Base-by-base conservation (phyloP, 1,140 invertebrate species). In the Bombus waltoni region DNA sequence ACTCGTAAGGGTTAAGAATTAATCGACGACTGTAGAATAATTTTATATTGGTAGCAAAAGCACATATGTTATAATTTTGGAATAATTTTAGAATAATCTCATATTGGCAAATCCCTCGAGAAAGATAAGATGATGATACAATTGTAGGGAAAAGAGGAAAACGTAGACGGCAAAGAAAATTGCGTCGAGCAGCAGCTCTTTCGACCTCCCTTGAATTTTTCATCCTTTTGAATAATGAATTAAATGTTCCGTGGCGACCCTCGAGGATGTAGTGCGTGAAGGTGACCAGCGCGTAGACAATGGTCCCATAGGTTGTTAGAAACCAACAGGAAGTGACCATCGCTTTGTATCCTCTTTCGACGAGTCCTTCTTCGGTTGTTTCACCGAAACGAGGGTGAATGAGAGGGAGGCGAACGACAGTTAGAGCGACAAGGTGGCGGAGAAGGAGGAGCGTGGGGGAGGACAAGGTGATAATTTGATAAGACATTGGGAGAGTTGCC, bases 401-500 rank as follows among this genome's bases (percentile, higher is more conserved):
- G 76, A 85, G 84, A 72, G 83, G 70, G 81, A 88, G 76, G 83
- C 78, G 87, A 77, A 81, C 65, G 79, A 65, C 83, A 76, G 76
- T 78, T 47, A 78, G 76, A 89, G 81, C 87, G 81, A 80, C 77
- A 80, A 85, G 82, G 81, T 82, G 84, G 68, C 18, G 83, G 86
- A 83, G 84, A 38, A 65, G 73, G 78, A 88, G 91, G 81, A 79
- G 87, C 71, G 66, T 78, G 83, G 86, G 91, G 91, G 93, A 93
- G 93, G 93, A 94, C 92, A 94, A 95, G 94, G 95, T 95, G 94
- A 95, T 95, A 95, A 95, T 95, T 95, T 95, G 94, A 95, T 95
- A 95, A 95, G 95, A 95, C 94, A 94, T 95, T 88, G 92, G 93
- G 92, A 94, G 94, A 92, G 95, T 95, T 95, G 91, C 94, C 92